These are phyloP conservation scores for Pterocles burchelli DNA, from an alignment of 2,113 vertebrate genomes.

Conservation along the genomic window DNA sequence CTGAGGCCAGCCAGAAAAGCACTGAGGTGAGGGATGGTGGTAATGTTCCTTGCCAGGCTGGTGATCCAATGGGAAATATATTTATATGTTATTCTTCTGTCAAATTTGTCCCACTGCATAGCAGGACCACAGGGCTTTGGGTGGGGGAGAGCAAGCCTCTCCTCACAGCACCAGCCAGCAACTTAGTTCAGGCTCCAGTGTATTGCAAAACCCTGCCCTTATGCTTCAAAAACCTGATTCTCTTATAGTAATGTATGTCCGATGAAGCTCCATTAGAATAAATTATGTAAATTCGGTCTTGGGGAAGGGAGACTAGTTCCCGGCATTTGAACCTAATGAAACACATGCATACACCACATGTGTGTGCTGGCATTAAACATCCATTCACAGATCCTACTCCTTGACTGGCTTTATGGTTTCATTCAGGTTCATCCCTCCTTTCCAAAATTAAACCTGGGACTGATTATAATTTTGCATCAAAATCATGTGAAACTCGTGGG, in stretches of 20 bases:
- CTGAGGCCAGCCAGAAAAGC: not conserved
- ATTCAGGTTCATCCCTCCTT: not conserved
- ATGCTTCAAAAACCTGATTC: not conserved
- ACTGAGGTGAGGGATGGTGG: not conserved
- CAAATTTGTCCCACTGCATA: not conserved
- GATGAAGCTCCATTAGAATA: not conserved
- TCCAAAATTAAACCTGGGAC: not conserved
- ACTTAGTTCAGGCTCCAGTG: not conserved
- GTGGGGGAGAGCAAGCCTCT: not conserved
- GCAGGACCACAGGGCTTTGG: not conserved
- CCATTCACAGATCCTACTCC: not conserved
- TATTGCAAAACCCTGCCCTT: not conserved
- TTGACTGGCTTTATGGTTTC: not conserved
- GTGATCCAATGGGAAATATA: not conserved
- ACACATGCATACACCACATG: not conserved
- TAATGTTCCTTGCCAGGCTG: not conserved
- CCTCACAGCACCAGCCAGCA: not conserved
- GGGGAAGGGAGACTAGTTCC: not conserved
- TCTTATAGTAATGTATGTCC: not conserved
- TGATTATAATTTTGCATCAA: conserved; percentile 7
- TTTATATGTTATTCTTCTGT: not conserved
- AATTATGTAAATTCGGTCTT: not conserved
- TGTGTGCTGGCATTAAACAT: not conserved
- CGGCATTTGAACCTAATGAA: not conserved
- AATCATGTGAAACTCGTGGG: conserved; percentile 13